Evolutionary conservation across 2,888 invertebrate species (phyloP), one percentile per base, ranked within the genome.

Genomic region (Ochropacha duplaris): DNA sequence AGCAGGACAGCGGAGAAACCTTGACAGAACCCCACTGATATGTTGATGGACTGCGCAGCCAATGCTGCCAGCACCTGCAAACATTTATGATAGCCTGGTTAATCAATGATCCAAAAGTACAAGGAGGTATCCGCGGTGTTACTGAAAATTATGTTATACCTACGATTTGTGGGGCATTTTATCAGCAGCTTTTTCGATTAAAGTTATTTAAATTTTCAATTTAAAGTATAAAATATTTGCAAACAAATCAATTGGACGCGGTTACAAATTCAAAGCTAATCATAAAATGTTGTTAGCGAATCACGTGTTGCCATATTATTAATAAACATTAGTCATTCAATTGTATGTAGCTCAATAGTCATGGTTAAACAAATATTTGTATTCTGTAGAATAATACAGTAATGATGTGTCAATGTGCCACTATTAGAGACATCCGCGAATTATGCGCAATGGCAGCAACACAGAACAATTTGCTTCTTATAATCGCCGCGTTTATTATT

Each of bases 1-100:
- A 96, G 90, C 73, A 96, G 92, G 31, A 96, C 95, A 1, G 96
- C 96, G 50, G 96, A 96, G 89, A 95, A 96, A 49, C 96, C 96
- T 81, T 96, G 96, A 62, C 95, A 95, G 77, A 96, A 94, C 0
- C 96, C 96, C 66, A 96, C 95, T 55, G 96, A 96, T 76, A 96
- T 95, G 77, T 96, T 96, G 71, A 96, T 95, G 16, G 95, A 95
- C 83, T 96, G 96, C 49, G 96, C 96, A 57, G 95, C 96, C 66
- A 96, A 86, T 28, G 95, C 95, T 58, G 96, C 96, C 71, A 95
- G 72, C 55, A 95, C 94, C 96, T 96, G 92, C 0, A 87, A 87
- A 62, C 14, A 61, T 31, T 69, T 52, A 81, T 72, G 56, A 69
- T 28, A 2, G 36, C 72, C 73, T 79, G 70, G 70, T 84, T 55